Base-by-base conservation (phyloP, 2,888 invertebrate genomes). In the Caenorhabditis macrosperma region DNA sequence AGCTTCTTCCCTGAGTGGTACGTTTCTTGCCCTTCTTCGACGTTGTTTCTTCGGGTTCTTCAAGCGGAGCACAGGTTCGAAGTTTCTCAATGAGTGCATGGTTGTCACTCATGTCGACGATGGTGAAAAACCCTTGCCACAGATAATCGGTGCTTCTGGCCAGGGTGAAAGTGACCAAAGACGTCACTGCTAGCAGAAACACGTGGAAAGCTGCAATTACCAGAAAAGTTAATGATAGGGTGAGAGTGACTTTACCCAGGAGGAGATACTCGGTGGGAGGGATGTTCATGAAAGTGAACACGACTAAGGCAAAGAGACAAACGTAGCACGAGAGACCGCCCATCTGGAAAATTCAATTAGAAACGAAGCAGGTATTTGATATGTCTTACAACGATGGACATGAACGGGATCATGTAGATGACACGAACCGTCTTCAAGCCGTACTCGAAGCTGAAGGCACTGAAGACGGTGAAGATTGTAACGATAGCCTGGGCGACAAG, bases 121-220 rank as follows among this genome's bases (percentile, higher is more conserved):
- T 22, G 9, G 20, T 30, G 46, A 55, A 64, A 17, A 63, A 61
- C 22, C 26, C 63, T 10, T 63, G 72, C 72, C 72, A 72, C 35
- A 72, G 15, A 15, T 35, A 4, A 20, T 72, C 72, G 6, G 63
- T 50, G 17, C 28, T 26, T n/a, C 48, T 55, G 3, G 38, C 48
- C 4, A 63, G 24, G 15, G 55, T 26, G 12, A 72, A 46, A n/a
- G 54, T 44, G 9, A 57, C 57, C 0, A n/a, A 1, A 4, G 63
- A 9, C 17, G 72, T 48, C 17, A 72, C 46, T 10, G 4, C 12
- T 15, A 72, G 48, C 3, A 63, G 41, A 6, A 28, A 72, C 28
- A 22, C 1, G 48, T 63, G 35, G 57, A 57, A 72, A 28, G 20
- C 72, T 72, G 48, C 28, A 72, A 72, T 71, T 71, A 46, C 30